Percentiles rank a stretch among this genome's conserved stretches.
Evolutionary conservation across 1,140 invertebrate genomes (phyloP).

Genomic region (Holotrichia oblita): DNA sequence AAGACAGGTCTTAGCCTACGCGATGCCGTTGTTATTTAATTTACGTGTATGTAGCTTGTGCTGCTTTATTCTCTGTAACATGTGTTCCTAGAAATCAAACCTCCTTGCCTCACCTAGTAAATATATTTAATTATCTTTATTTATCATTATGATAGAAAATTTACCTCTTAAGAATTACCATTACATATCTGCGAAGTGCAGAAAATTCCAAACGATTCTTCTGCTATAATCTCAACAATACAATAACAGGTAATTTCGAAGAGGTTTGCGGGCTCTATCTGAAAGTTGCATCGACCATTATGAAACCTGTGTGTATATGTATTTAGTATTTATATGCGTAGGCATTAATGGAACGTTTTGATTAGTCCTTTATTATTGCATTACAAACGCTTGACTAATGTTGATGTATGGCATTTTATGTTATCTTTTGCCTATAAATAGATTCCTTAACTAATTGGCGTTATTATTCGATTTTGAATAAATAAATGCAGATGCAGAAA

Average conservation of each 20-base stretch:
- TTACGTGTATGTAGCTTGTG: neutral
- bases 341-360: neutral
- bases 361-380: slow-evolving; percentile 21
- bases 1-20: slow-evolving; percentile 11
- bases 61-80: slow-evolving; percentile 8
- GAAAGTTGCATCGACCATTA: neutral
- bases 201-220: neutral
- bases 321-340: neutral
- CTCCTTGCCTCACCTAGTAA: neutral
- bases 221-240: neutral
- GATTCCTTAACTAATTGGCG: neutral
- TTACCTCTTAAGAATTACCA: neutral
- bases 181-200: neutral
- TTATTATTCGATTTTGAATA: slow-evolving; percentile 1
- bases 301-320: neutral
- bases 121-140: neutral
- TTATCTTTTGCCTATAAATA: neutral
- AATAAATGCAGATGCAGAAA: neutral
- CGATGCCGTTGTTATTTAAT: neutral
- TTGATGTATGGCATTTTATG: neutral
- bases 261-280: neutral
- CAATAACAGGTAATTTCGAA: neutral
- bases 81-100: slow-evolving; percentile 7
- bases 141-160: neutral
- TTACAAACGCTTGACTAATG: neutral